Conservation (phyloP, 2,888 invertebrate species). For the Chelonus formosanus region DNA sequence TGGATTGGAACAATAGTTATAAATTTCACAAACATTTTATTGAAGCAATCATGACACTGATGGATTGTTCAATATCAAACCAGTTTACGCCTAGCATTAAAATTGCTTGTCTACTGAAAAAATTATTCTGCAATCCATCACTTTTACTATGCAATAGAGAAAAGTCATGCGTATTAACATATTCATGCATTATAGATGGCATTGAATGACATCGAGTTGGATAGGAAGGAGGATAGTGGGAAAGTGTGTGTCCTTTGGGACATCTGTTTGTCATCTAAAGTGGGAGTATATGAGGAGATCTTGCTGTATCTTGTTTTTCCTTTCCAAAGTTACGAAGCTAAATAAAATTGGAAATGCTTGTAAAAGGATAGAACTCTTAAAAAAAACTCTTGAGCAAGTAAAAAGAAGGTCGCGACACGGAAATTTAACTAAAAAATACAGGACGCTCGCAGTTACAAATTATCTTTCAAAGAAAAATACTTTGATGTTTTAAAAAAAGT, state of each 20-base stretch:
- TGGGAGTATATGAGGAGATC: no score
- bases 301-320: no score
- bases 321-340: no score
- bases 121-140: constrained; percentile 43
- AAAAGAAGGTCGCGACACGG: no score
- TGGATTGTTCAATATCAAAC: constrained; percentile 15
- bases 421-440: no score
- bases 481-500: no score
- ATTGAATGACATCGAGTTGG: constrained; percentile 19
- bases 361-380: neutral
- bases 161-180: constrained; percentile 45
- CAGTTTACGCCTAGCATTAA: constrained; percentile 10
- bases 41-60: constrained; percentile 17
- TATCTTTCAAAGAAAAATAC: no score
- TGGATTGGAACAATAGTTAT: no score
- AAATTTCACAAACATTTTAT: neutral
- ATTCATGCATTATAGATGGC: constrained; percentile 49
- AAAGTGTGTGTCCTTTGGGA: constrained; percentile 29
- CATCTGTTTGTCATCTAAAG: constrained; percentile 42
- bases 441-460: no score
- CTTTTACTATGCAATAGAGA: constrained; percentile 27
- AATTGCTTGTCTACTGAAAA: constrained; percentile 11
- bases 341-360: neutral
- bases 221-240: neutral
- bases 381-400: neutral